Conservation (phyloP, 1,140 invertebrate species). For the Diabrotica undecimpunctata region DNA sequence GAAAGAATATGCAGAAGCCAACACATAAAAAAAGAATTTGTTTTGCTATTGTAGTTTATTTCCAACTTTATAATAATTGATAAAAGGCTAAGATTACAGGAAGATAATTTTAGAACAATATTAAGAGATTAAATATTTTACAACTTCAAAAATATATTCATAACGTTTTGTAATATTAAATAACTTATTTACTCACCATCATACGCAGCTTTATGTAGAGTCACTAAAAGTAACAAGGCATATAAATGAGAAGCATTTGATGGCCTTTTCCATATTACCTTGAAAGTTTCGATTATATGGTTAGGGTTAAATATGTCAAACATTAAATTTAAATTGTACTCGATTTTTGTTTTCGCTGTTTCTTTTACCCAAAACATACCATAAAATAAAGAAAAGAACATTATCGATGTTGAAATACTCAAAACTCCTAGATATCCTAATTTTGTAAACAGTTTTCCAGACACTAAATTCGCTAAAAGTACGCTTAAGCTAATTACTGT, state of each 20-base stretch:
- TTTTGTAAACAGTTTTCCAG: constrained; percentile 38
- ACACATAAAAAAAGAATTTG: no score
- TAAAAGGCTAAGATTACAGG: no score
- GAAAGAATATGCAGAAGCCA: no score
- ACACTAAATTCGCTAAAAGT: constrained; percentile 36
- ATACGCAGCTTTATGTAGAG: constrained; percentile 32
- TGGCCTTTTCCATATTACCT: constrained; percentile 31
- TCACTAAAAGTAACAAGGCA: constrained; percentile 33
- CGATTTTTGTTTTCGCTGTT: constrained; percentile 20
- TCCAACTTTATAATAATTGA: no score
- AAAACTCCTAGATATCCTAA: constrained; percentile 41
- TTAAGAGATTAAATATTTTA: no score
- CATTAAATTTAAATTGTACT: constrained; percentile 22
- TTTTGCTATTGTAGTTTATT: no score
- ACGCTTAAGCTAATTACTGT: constrained; percentile 48
- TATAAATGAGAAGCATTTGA: constrained; percentile 33
- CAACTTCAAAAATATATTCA: no score
- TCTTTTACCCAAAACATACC: constrained; percentile 43
- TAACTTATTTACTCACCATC: constrained; percentile 27
- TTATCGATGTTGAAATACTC: constrained; percentile 21
- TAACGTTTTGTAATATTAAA: no score
- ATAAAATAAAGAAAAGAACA: constrained; percentile 33
- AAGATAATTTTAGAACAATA: no score
- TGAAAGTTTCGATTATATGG: constrained; percentile 41
- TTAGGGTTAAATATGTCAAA: constrained; percentile 41